phyloP scores from a whole-genome alignment of 2,113 vertebrate genomes.

The Zosterops lateralis region DNA sequence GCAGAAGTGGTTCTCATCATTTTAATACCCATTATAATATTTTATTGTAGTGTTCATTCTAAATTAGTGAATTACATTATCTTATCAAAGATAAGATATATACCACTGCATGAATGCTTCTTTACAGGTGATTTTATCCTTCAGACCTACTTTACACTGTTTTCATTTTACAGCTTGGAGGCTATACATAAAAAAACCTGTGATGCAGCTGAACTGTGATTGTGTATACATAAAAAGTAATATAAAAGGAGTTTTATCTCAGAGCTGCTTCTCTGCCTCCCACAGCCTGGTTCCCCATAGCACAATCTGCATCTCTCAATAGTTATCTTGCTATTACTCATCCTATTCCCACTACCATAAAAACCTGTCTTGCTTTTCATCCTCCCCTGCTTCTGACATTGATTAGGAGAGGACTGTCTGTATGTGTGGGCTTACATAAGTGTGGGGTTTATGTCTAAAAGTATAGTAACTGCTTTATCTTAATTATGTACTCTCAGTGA shows the following conservation, averaged over 20 bases:
- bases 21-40: background rate
- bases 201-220: background rate
- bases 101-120: background rate
- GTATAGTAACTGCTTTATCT: background rate
- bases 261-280: background rate
- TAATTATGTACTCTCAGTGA: background rate
- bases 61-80: background rate
- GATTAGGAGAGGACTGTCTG: background rate
- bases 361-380: background rate
- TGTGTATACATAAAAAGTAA: background rate
- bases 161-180: background rate
- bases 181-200: background rate
- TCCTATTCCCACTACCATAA: background rate
- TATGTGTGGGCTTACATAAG: background rate
- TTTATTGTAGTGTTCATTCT: background rate
- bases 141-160: background rate
- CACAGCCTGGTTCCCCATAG: background rate
- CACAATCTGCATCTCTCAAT: background rate
- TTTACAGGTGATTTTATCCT: background rate
- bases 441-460: background rate
- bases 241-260: background rate
- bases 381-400: background rate
- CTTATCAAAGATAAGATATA: background rate
- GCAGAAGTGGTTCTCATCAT: background rate
- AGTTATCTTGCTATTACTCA: background rate